Evolutionary conservation across 2,888 invertebrate species (phyloP).

Genomic region (Athalia circularis): DNA sequence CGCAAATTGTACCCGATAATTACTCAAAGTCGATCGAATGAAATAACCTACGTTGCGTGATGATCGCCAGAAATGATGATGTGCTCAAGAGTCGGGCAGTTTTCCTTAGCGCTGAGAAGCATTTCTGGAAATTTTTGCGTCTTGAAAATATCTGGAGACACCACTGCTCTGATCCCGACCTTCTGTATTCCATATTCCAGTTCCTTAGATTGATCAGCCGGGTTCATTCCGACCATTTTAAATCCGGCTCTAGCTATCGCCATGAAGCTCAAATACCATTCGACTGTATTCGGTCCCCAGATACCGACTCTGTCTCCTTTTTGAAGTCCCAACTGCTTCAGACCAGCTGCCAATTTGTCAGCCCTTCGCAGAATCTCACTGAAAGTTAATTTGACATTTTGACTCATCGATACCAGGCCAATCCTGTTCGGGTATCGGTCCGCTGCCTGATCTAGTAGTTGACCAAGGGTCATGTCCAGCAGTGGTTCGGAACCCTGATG

Average conservation of each 20-base stretch:
- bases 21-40: background rate
- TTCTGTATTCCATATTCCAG: constrained; percentile 84
- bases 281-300: constrained; percentile 86
- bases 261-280: constrained; percentile 85
- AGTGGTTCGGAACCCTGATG: constrained; percentile 76
- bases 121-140: constrained; percentile 82
- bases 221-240: constrained; percentile 86
- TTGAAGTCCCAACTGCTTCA: constrained; percentile 81
- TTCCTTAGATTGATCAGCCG: constrained; percentile 83
- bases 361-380: constrained; percentile 77
- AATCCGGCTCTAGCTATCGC: constrained; percentile 85
- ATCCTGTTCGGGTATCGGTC: constrained; percentile 77
- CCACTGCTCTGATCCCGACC: constrained; percentile 81
- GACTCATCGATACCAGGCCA: constrained; percentile 77
- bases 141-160: constrained; percentile 80
- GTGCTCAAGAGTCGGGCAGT: constrained; percentile 78
- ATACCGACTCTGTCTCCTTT: constrained; percentile 86
- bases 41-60: constrained; percentile 60
- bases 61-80: constrained; percentile 63
- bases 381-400: constrained; percentile 77
- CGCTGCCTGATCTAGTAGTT: constrained; percentile 76
- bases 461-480: constrained; percentile 77
- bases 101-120: constrained; percentile 71
- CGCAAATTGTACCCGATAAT: background rate
- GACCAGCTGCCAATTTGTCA: constrained; percentile 83